Percentiles rank a stretch among this genome's conserved stretches.
Evolutionary conservation across 2,888 invertebrate species (phyloP).

Genomic region (Acronicta alni): DNA sequence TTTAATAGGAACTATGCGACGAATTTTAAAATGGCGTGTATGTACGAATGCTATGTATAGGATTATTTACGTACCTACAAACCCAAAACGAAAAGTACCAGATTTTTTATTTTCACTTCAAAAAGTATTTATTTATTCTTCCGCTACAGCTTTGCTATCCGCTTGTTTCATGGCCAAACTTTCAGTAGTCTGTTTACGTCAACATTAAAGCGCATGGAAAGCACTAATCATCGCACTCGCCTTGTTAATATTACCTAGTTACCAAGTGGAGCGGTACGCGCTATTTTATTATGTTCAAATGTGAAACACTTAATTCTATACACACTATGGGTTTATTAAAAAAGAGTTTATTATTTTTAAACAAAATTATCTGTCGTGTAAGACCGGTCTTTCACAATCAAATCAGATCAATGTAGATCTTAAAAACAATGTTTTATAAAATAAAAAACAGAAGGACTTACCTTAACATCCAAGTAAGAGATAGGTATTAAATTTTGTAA

Average conservation of each 20-base stretch:
- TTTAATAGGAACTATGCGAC: too few species aligned
- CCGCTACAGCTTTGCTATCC: background rate
- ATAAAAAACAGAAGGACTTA: background rate
- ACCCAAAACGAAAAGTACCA: too few species aligned
- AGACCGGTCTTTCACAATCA: background rate
- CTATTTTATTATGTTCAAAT: constrained; percentile 43
- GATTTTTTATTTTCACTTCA: too few species aligned
- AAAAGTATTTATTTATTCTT: too few species aligned
- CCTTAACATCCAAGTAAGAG: background rate
- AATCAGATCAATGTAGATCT: too few species aligned
- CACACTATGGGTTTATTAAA: background rate
- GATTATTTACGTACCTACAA: too few species aligned
- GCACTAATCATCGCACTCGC: constrained; percentile 39
- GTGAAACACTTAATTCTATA: constrained; percentile 28
- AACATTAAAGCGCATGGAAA: constrained; percentile 36
- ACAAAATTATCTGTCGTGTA: too few species aligned
- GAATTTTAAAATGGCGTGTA: too few species aligned
- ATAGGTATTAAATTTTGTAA: too few species aligned
- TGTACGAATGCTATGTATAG: too few species aligned
- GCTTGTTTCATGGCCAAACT: constrained; percentile 17
- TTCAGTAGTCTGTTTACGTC: constrained; percentile 34
- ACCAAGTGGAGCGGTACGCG: constrained; percentile 48
- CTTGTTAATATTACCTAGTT: constrained; percentile 52
- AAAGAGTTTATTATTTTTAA: background rate
- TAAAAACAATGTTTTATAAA: too few species aligned